A percentile compares a stretch with the other conserved stretches of the same genome.
Evolutionary conservation across 2,888 invertebrate genomes (phyloP).

Genomic region (Ochropacha duplaris): DNA sequence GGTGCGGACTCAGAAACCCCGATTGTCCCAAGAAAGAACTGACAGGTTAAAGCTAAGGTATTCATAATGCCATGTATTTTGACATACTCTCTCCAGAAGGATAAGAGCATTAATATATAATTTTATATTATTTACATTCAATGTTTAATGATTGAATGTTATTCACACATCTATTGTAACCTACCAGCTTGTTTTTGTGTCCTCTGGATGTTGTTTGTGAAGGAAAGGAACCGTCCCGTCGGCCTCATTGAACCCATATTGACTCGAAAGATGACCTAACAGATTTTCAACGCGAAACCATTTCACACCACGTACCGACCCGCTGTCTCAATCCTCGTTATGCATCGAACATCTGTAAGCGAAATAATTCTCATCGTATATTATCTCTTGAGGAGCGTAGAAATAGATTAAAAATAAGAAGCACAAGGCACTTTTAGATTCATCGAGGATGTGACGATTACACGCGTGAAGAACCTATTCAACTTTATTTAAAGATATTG

Average conservation of each 20-base stretch:
- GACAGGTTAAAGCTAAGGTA: too few relatives aligned
- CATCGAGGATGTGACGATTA: constrained; percentile 18
- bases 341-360: constrained; percentile 55
- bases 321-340: constrained; percentile 34
- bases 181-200: constrained; percentile 80
- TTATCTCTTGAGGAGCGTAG: constrained; percentile 46
- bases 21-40: too few relatives aligned
- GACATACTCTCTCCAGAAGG: too few relatives aligned
- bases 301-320: constrained; percentile 38
- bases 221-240: constrained; percentile 83
- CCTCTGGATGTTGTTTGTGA: constrained; percentile 84
- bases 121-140: background rate
- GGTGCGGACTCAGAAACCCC: too few relatives aligned
- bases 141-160: too few relatives aligned
- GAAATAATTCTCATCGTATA: constrained; percentile 48
- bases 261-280: constrained; percentile 28
- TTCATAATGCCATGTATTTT: too few relatives aligned
- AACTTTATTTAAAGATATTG: background rate
- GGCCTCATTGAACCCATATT: constrained; percentile 85
- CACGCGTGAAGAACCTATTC: background rate
- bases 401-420: constrained; percentile 68
- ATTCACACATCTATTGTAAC: constrained; percentile 25
- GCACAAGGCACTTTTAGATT: constrained; percentile 35
- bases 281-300: constrained; percentile 50
- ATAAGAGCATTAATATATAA: too few relatives aligned